Evolutionary conservation across 53 echinoderm and acorn worm genomes (phyloP).

Genomic region (Crossaster papposus): DNA sequence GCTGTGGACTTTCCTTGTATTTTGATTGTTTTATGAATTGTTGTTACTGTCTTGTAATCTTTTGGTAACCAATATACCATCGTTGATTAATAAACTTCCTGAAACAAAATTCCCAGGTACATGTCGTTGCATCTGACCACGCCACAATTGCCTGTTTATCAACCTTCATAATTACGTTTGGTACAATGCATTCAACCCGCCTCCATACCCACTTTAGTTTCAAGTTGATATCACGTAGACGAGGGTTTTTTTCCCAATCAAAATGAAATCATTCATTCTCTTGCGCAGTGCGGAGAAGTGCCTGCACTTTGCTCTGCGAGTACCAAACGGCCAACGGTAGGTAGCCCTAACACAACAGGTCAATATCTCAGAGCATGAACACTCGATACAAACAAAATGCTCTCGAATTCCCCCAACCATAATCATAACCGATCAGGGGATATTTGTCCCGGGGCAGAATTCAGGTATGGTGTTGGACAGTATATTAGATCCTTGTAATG

Average conservation of each 20-base stretch:
- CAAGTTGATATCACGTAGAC: background rate
- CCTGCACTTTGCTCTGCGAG: background rate
- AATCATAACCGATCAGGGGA: background rate
- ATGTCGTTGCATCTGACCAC: background rate
- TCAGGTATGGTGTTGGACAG: slow-evolving; percentile 4
- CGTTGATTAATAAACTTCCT: no score
- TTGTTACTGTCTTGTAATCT: no score
- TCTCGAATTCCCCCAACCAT: background rate
- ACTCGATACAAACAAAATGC: background rate
- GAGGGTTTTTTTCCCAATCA: background rate
- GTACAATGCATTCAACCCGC: background rate
- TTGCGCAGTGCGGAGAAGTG: background rate
- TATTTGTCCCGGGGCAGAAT: background rate
- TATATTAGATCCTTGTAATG: background rate
- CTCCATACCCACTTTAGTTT: background rate
- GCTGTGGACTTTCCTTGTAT: no score
- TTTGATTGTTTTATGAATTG: no score
- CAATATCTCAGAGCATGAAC: background rate
- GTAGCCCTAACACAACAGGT: background rate
- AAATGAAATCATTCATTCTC: background rate
- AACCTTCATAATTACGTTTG: background rate
- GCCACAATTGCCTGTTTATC: background rate
- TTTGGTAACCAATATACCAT: no score
- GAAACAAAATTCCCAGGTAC: background rate
- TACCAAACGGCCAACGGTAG: background rate